These are phyloP conservation scores for Caenorhabditis remanei DNA, from an alignment of 1,140 invertebrate species.

Conservation along the genomic window DNA sequence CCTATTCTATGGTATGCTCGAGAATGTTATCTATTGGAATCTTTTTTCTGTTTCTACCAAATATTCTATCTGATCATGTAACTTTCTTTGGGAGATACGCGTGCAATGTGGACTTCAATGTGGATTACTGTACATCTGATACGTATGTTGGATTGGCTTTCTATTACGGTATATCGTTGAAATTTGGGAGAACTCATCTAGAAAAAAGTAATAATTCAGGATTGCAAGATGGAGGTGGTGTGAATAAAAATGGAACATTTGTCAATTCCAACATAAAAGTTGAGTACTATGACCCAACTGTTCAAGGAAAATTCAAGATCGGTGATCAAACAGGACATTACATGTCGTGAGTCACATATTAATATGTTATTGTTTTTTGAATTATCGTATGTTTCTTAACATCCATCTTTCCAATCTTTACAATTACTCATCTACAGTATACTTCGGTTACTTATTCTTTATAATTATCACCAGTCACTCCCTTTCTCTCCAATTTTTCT, in stretches of 20 bases:
- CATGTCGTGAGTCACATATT: constrained; percentile 35
- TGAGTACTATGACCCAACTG: constrained; percentile 29
- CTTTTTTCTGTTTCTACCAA: background rate
- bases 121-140: constrained; percentile 22
- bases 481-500: background rate
- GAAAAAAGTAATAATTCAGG: background rate
- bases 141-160: constrained; percentile 16
- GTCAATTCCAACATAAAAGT: background rate
- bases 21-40: background rate
- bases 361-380: background rate
- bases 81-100: constrained; percentile 35
- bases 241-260: constrained; percentile 15
- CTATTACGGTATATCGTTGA: background rate
- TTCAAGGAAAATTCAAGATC: background rate
- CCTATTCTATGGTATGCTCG: background rate
- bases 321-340: constrained; percentile 27
- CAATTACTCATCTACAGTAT: background rate
- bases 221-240: background rate
- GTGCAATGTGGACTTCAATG: constrained; percentile 4
- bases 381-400: background rate
- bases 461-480: background rate
- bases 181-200: background rate
- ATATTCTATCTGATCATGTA: background rate
- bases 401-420: background rate
- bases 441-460: background rate